These are phyloP conservation scores for Suricata suricatta DNA, from an alignment of 2,113 vertebrate species.

Conservation along the genomic window DNA sequence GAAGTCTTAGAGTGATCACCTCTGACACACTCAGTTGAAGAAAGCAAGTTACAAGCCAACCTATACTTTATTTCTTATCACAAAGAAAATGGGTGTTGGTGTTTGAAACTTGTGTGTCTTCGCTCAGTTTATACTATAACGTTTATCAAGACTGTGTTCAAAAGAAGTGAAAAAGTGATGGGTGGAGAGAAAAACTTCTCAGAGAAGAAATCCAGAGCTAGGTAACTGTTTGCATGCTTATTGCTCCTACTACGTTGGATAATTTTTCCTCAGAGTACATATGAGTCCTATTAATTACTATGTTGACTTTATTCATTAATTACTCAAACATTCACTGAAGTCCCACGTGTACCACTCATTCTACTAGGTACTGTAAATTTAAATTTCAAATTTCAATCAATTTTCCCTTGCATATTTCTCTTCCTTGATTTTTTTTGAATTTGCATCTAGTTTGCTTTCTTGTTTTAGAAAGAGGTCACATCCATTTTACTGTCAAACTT, in stretches of 20 bases:
- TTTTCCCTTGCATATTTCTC: neutral
- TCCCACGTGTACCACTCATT: neutral
- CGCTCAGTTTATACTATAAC: neutral
- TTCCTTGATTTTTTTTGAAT: constrained; percentile 27
- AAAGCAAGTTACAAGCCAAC: neutral
- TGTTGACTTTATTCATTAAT: neutral
- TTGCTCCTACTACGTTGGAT: neutral
- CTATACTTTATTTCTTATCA: neutral
- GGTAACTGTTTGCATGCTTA: neutral
- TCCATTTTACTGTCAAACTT: constrained; percentile 56
- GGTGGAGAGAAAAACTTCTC: neutral
- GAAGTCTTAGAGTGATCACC: neutral
- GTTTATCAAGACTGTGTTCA: neutral
- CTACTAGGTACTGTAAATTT: neutral
- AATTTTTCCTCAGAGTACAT: neutral
- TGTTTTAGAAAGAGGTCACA: constrained; percentile 14
- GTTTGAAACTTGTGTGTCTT: neutral
- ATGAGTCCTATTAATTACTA: neutral
- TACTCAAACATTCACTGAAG: neutral
- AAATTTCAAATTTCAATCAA: constrained; percentile 46
- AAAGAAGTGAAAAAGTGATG: neutral
- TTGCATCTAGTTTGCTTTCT: neutral
- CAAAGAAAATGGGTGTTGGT: neutral
- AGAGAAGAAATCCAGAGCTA: neutral
- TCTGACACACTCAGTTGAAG: neutral